phyloP scores from a whole-genome alignment of 1,140 invertebrate species.

The Euwallacea fornicatus region DNA sequence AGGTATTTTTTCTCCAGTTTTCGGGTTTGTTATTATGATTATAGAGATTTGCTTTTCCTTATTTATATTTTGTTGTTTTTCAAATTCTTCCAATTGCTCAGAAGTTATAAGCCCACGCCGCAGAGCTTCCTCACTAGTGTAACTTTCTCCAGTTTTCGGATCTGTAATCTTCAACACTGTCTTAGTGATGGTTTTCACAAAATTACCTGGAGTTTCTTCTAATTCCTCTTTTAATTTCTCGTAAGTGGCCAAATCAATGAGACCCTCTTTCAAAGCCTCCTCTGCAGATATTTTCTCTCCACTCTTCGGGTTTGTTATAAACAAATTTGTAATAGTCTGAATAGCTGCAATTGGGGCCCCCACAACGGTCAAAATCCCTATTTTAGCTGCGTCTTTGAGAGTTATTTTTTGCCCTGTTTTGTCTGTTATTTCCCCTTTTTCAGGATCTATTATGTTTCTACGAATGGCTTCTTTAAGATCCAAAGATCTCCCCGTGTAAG shows the following conservation, averaged over 20 bases:
- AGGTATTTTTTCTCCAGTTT: slow-evolving; percentile 69
- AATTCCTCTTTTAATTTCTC: slow-evolving; percentile 59
- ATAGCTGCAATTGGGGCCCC: slow-evolving; percentile 71
- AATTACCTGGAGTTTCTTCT: slow-evolving; percentile 20
- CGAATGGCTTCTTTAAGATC: slow-evolving; percentile 75
- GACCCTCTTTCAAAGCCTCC: slow-evolving; percentile 76
- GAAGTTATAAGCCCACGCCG: slow-evolving; percentile 57
- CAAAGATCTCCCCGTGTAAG: slow-evolving; percentile 68
- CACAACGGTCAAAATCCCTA: slow-evolving; percentile 69
- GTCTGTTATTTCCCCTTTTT: slow-evolving; percentile 71
- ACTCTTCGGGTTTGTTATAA: slow-evolving; percentile 76
- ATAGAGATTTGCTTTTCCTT: too few species aligned
- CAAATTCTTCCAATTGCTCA: slow-evolving; percentile 47
- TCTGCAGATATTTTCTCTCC: slow-evolving; percentile 75
- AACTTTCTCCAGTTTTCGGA: slow-evolving; percentile 40
- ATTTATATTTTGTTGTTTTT: slow-evolving; percentile 36
- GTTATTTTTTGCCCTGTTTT: slow-evolving; percentile 65
- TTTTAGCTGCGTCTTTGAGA: slow-evolving; percentile 74
- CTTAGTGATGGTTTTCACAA: too few species aligned
- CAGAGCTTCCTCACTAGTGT: slow-evolving; percentile 58
- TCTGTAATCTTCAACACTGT: slow-evolving; percentile 37
- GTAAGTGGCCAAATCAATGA: slow-evolving; percentile 67
- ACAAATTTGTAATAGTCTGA: slow-evolving; percentile 60
- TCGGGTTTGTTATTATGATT: slow-evolving; percentile 66
- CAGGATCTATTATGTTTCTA: slow-evolving; percentile 72